Evolutionary conservation across 2,113 vertebrate species (phyloP).

Genomic region (Poeciliopsis occidentalis): DNA sequence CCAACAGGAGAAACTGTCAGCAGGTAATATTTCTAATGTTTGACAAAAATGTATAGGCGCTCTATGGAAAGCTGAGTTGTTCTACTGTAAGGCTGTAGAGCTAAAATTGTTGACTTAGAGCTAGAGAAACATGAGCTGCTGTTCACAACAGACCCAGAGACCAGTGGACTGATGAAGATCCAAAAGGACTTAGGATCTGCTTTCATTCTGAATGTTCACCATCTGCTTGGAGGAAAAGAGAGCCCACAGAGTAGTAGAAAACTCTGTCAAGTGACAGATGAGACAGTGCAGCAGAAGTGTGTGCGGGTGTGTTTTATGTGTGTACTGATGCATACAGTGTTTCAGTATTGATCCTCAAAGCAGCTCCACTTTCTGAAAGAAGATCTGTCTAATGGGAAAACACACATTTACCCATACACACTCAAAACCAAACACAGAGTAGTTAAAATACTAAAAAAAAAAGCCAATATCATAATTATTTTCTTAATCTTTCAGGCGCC

Average conservation of each 20-base stretch:
- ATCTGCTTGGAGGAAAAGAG: constrained; percentile 73
- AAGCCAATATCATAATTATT: constrained; percentile 18
- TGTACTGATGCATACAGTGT: constrained; percentile 53
- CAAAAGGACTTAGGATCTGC: constrained; percentile 74
- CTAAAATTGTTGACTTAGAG: constrained; percentile 29
- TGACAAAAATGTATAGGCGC: constrained; percentile 29
- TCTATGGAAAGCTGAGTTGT: background rate
- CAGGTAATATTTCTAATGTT: constrained; percentile 1
- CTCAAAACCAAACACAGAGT: constrained; percentile 12
- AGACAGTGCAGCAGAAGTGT: constrained; percentile 37
- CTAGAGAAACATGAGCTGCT: constrained; percentile 56
- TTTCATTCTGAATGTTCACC: constrained; percentile 77
- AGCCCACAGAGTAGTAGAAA: constrained; percentile 59
- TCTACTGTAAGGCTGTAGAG: constrained; percentile 20
- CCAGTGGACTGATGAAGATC: constrained; percentile 68
- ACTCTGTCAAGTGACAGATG: constrained; percentile 72
- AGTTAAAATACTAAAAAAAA: constrained; percentile 25
- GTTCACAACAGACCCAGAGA: constrained; percentile 54
- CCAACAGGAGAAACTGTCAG: constrained; percentile 45
- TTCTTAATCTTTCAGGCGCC: constrained; percentile 40
- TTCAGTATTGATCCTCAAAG: constrained; percentile 71
- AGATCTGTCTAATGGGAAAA: constrained; percentile 66
- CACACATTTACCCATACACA: constrained; percentile 53
- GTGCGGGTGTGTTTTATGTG: constrained; percentile 43
- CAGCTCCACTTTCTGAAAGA: constrained; percentile 69